Conservation (phyloP, 2,113 vertebrate species). For the Motacilla alba region DNA sequence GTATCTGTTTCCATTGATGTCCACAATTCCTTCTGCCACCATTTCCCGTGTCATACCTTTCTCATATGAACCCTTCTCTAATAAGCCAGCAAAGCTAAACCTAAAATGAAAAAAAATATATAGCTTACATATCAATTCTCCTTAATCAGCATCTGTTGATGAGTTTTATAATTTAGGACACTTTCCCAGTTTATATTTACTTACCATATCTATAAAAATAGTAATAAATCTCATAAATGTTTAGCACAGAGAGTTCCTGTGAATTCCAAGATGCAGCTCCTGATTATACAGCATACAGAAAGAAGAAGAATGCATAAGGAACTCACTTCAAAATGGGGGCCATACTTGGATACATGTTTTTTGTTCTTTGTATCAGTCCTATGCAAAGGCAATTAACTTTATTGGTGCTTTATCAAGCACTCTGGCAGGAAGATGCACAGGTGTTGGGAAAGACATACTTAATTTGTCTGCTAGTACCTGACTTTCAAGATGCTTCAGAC, state of each 20-base stretch:
- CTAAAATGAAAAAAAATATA: neutral
- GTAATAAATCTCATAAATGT: slow-evolving; percentile 37
- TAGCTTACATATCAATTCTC: slow-evolving; percentile 1
- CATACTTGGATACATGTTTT: neutral
- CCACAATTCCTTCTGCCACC: neutral
- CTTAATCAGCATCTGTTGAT: slow-evolving; percentile 44
- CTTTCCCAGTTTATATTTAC: slow-evolving; percentile 31
- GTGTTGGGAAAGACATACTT: neutral
- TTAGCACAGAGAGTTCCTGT: neutral
- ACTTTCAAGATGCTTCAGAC: neutral
- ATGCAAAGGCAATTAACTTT: slow-evolving; percentile 41
- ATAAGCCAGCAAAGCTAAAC: neutral
- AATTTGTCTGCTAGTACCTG: neutral
- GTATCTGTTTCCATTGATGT: neutral
- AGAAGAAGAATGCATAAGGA: neutral
- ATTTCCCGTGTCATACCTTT: neutral
- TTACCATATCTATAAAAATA: slow-evolving; percentile 28
- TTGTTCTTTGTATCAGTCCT: neutral
- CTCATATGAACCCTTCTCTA: neutral
- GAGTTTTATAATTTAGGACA: slow-evolving; percentile 18
- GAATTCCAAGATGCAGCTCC: slow-evolving; percentile 2
- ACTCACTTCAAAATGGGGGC: neutral
- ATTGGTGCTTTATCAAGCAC: slow-evolving; percentile 42
- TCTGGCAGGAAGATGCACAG: neutral
- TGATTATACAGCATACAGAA: neutral